Evolutionary conservation across 2,888 invertebrate species (phyloP).

Genomic region (Stegana nigrithorax): DNA sequence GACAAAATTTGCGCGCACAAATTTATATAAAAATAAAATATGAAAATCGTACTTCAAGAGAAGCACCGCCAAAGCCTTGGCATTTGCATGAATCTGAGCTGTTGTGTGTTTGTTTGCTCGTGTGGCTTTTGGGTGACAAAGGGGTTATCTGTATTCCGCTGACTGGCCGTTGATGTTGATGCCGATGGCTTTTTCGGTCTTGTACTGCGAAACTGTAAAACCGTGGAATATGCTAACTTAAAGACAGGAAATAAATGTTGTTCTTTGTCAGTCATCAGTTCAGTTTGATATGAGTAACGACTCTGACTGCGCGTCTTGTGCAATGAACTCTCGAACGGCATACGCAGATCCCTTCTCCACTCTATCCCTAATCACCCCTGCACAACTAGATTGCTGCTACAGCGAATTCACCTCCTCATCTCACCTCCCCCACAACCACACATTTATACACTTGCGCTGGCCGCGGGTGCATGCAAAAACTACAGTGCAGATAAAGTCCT

Average conservation of each 20-base stretch:
- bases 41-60: not conserved
- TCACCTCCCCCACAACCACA: too few relatives aligned
- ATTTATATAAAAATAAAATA: constrained; percentile 12
- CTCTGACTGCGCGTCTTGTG: not conserved
- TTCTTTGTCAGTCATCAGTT: constrained; percentile 39
- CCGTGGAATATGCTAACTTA: not conserved
- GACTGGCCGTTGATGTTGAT: not conserved
- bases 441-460: too few relatives aligned
- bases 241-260: constrained; percentile 36
- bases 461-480: not conserved
- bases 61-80: constrained; percentile 1
- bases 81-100: too few relatives aligned
- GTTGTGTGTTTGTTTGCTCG: not conserved
- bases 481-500: constrained; percentile 9
- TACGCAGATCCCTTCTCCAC: too few relatives aligned
- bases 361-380: too few relatives aligned
- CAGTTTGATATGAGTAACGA: too few relatives aligned
- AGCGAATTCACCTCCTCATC: too few relatives aligned
- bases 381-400: too few relatives aligned
- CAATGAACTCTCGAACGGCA: constrained; percentile 13
- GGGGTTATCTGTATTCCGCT: constrained; percentile 49
- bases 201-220: too few relatives aligned
- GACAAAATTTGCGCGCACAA: constrained; percentile 12
- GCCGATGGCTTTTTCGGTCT: not conserved
- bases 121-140: constrained; percentile 39